Evolutionary conservation across 2,888 invertebrate genomes (phyloP).

Genomic region (Neelides folsomi): DNA sequence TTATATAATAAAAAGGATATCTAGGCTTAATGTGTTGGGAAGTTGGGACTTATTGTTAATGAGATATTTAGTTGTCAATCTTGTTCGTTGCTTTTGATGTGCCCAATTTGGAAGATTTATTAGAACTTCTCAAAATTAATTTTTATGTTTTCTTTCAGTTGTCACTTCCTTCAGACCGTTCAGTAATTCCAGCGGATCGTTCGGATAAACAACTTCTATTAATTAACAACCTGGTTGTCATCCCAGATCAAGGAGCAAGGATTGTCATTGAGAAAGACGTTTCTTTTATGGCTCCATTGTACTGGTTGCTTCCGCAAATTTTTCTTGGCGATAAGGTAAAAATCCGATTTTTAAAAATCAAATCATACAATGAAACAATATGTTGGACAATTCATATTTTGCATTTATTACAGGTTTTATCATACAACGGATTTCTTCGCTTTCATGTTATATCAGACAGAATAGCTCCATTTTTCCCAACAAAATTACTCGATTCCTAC

Average conservation of each 20-base stretch:
- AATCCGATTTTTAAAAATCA: too few species aligned
- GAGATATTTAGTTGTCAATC: background rate
- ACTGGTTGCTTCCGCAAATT: conserved; percentile 64
- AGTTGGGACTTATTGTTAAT: too few species aligned
- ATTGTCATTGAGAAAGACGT: conserved; percentile 44
- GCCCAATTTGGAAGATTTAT: background rate
- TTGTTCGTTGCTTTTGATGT: background rate
- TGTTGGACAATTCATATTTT: background rate
- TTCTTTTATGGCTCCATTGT: conserved; percentile 54
- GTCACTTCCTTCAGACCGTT: conserved; percentile 36
- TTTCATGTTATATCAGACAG: conserved; percentile 58
- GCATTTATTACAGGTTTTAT: conserved; percentile 49
- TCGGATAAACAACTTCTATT: conserved; percentile 43
- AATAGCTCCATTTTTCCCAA: conserved; percentile 41
- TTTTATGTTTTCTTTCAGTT: conserved; percentile 34
- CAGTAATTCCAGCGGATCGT: conserved; percentile 30
- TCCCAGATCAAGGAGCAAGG: conserved; percentile 48
- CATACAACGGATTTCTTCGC: conserved; percentile 77
- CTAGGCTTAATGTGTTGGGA: too few species aligned
- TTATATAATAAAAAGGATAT: too few species aligned
- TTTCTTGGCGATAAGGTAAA: conserved; percentile 68
- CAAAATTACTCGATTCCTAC: conserved; percentile 47
- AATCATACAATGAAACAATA: too few species aligned
- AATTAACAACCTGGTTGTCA: conserved; percentile 48
- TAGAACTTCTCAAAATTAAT: background rate